Evolutionary conservation across 30 jellyfish, hydroid and myxozoan genomes (phyloP).

Genomic region (Aurelia sp.): DNA sequence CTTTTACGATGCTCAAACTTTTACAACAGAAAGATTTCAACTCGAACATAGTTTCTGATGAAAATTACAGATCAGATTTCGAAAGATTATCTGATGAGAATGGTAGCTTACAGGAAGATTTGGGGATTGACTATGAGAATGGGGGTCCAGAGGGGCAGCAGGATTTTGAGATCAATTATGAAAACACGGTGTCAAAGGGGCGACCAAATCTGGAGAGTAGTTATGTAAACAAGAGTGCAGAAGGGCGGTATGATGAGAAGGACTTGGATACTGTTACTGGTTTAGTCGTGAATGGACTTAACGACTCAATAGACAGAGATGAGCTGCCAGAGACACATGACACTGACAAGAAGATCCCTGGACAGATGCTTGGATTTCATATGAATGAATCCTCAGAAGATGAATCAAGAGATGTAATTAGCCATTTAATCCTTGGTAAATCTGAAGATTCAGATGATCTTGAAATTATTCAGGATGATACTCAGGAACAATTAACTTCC

Average conservation of each 20-base stretch:
- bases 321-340: not conserved
- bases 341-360: not conserved
- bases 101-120: not conserved
- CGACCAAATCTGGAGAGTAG: too few species aligned
- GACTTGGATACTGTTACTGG: not conserved
- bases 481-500: not conserved
- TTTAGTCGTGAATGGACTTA: not conserved
- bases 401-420: not conserved
- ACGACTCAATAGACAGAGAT: not conserved
- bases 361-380: constrained; percentile 13
- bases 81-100: not conserved
- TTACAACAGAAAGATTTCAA: constrained; percentile 30
- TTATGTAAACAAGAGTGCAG: not conserved
- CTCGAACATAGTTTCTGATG: not conserved
- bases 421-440: constrained; percentile 15
- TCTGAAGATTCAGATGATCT: constrained; percentile 6
- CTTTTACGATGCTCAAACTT: constrained; percentile 33
- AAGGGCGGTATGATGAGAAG: not conserved
- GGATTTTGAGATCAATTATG: too few species aligned
- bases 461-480: not conserved
- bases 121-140: too few species aligned
- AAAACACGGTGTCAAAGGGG: too few species aligned
- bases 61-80: not conserved
- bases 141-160: too few species aligned
- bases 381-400: not conserved